Evolutionary conservation across 2,888 invertebrate genomes (phyloP).

Genomic region (Ochropleura plecta): DNA sequence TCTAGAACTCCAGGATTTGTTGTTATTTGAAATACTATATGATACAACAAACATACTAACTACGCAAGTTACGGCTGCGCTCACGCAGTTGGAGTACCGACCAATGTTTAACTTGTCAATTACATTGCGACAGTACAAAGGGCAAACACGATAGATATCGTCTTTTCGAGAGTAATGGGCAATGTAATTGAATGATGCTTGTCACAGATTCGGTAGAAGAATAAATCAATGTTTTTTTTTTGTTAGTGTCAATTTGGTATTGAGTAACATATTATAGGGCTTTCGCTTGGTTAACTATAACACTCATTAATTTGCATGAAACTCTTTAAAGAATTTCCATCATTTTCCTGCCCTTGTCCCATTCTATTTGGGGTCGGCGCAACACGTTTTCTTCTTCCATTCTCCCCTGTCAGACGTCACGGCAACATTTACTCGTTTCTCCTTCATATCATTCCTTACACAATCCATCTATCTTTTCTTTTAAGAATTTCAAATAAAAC

Average conservation of each 20-base stretch:
- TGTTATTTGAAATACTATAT: not conserved
- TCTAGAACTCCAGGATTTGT: not conserved
- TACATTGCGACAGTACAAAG: conserved; percentile 35
- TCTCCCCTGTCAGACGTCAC: no score
- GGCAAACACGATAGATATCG: conserved; percentile 2
- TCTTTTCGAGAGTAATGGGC: not conserved
- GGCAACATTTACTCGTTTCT: no score
- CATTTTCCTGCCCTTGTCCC: no score
- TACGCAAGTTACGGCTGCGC: not conserved
- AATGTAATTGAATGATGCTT: conserved; percentile 19
- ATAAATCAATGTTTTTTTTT: not conserved
- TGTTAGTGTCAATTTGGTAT: not conserved
- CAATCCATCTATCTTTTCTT: no score
- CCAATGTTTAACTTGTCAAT: conserved; percentile 24
- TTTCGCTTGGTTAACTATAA: no score
- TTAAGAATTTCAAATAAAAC: no score
- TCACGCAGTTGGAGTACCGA: conserved; percentile 6
- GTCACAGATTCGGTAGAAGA: not conserved
- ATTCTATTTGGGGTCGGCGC: no score
- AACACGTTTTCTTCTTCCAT: no score
- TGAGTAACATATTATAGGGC: no score
- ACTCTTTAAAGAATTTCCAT: no score
- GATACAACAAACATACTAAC: not conserved
- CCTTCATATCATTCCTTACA: no score
- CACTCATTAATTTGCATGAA: no score